Evolutionary conservation across 1,140 invertebrate genomes (phyloP), one percentile per base, ranked within the genome.

Genomic region (Conus betulinus): DNA sequence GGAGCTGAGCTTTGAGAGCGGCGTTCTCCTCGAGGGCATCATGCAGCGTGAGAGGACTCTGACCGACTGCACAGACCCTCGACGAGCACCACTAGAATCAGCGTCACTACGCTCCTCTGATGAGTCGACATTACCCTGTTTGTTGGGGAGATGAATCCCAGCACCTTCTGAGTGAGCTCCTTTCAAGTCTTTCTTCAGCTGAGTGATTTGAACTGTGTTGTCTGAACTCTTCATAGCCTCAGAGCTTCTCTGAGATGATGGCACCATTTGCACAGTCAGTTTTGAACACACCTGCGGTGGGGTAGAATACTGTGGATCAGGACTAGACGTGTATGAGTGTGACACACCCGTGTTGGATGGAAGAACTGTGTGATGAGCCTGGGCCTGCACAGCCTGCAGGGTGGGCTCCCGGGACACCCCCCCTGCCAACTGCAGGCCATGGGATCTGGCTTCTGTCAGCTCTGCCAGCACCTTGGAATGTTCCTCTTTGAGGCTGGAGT

Each of bases 271-370:
- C n/a, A 78, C 52, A 17, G 85, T 78, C 8, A 55, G n/a, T 25
- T 23, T 78, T 76, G 85, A 87, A 87, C 85, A 87, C 85, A 85
- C 52, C 51, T 53, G 85, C n/a, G 71, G 85, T 25, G 23, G 13
- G 76, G 84, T 23, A 2, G n/a, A 17, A 15, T 78, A 39, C 51
- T 78, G 71, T 3, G 71, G 10, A 52, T n/a, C n/a, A 4, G 71
- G 10, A n/a, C 63, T n/a, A 85, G 84, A 63, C 51, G 23, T 52
- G 51, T 39, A 87, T 10, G 53, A 52, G 53, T 20, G 8, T 5
- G 67, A 71, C 57, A 60, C 57, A 60, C 57, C 15, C 15, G 67
- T 6, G 20, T 23, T 23, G 15, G 67, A 20, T 71, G 67, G 67
- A 10, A 71, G 67, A 71, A 71, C 23, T n/a, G 27, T 25, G 4